Evolutionary conservation across 2,113 vertebrate genomes (phyloP).

Genomic region (Etia nguti): DNA sequence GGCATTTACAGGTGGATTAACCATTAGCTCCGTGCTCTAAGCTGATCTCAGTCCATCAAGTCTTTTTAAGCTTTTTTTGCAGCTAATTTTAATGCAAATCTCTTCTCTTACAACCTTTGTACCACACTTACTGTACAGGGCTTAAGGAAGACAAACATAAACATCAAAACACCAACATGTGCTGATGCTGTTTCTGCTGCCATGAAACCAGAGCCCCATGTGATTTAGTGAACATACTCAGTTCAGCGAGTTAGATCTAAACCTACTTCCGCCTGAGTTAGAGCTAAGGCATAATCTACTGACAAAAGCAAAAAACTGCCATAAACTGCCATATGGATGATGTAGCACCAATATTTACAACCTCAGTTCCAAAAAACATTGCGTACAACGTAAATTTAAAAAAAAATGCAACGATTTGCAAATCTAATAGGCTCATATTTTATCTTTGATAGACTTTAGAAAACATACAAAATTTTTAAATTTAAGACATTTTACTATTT

Average conservation of each 20-base stretch:
- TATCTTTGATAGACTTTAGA: background rate
- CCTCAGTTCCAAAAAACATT: background rate
- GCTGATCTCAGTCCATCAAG: background rate
- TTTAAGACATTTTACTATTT: background rate
- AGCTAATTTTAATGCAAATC: background rate
- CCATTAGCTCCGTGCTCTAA: background rate
- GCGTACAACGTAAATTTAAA: background rate
- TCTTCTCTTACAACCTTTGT: background rate
- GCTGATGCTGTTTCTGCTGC: background rate
- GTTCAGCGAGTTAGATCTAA: background rate
- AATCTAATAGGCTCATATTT: background rate
- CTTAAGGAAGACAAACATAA: background rate
- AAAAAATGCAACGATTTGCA: background rate
- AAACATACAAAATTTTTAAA: background rate
- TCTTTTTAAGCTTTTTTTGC: background rate
- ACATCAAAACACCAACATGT: background rate
- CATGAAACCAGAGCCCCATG: background rate
- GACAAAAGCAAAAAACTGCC: background rate
- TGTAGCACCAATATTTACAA: background rate
- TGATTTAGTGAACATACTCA: background rate
- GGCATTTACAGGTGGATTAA: background rate
- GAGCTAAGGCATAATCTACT: background rate
- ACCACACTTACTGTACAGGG: background rate
- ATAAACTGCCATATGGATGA: background rate
- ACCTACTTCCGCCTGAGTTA: background rate